Conservation (phyloP, 1,140 invertebrate species). For the Neoseiulus cucumeris region DNA sequence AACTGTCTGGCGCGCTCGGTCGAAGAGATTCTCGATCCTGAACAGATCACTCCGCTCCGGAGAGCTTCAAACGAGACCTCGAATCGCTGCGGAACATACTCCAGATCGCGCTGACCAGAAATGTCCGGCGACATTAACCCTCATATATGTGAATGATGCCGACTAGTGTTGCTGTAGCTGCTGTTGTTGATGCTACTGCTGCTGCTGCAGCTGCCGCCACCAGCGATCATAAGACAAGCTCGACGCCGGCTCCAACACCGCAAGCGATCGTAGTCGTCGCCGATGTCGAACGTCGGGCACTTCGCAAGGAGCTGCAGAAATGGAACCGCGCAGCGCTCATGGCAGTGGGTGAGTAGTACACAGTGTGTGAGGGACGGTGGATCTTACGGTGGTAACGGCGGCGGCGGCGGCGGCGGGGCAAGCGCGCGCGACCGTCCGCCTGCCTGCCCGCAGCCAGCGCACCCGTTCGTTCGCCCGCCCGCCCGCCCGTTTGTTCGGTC, state of each 20-base stretch:
- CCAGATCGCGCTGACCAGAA: too few relatives aligned
- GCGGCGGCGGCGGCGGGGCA: too few relatives aligned
- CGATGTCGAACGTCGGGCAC: neutral
- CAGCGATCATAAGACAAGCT: neutral
- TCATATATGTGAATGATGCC: neutral
- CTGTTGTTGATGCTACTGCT: neutral
- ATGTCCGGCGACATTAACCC: neutral
- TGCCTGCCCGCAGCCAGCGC: too few relatives aligned
- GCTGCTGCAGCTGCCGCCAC: neutral
- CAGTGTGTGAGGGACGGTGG: too few relatives aligned
- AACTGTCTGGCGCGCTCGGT: too few relatives aligned
- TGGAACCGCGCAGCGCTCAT: neutral
- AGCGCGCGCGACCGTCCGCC: too few relatives aligned
- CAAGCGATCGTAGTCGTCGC: neutral
- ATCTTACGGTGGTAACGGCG: too few relatives aligned
- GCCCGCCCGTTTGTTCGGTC: too few relatives aligned
- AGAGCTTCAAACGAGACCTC: neutral
- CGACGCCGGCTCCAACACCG: too few relatives aligned
- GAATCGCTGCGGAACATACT: neutral
- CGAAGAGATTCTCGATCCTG: too few relatives aligned
- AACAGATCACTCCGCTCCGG: neutral
- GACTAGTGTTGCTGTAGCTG: neutral
- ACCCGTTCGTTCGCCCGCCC: too few relatives aligned
- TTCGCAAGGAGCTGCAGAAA: neutral
- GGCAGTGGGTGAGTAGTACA: neutral